These are phyloP conservation scores for Idaea dimidiata DNA, from an alignment of 2,888 invertebrate species.

Conservation along the genomic window DNA sequence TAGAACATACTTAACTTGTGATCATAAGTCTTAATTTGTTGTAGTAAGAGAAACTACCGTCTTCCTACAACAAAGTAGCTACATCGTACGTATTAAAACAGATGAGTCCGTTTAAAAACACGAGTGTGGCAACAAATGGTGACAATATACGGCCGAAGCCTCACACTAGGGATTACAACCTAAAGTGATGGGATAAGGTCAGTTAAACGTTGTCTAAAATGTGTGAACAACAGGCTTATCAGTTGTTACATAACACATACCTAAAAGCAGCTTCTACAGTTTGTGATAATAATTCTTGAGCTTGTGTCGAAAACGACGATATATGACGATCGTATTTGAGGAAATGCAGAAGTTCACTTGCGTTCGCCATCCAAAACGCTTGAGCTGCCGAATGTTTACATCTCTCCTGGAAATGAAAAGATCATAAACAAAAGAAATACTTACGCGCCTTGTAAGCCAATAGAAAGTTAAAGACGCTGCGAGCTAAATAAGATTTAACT, in stretches of 20 bases:
- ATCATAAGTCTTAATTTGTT: too few species aligned
- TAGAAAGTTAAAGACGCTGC: slow-evolving; percentile 92
- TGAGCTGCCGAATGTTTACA: slow-evolving; percentile 92
- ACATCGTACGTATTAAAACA: too few species aligned
- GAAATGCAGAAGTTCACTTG: slow-evolving; percentile 97
- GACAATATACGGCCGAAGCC: too few species aligned
- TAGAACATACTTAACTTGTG: too few species aligned
- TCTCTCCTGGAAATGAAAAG: slow-evolving; percentile 82
- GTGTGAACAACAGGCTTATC: too few species aligned
- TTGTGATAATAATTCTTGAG: slow-evolving; percentile 95
- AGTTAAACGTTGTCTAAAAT: too few species aligned
- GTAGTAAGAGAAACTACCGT: too few species aligned
- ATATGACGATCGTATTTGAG: slow-evolving; percentile 97
- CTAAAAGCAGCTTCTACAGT: slow-evolving; percentile 96
- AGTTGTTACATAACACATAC: slow-evolving; percentile 50
- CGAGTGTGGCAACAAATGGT: too few species aligned
- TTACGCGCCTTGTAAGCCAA: slow-evolving; percentile 84
- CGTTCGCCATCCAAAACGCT: slow-evolving; percentile 98
- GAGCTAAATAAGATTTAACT: slow-evolving; percentile 51
- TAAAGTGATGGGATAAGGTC: too few species aligned
- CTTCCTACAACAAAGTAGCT: too few species aligned
- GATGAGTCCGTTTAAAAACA: too few species aligned
- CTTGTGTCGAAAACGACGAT: slow-evolving; percentile 93
- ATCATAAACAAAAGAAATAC: slow-evolving; percentile 2
- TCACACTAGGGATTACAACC: too few species aligned